Evolutionary conservation across 2,888 invertebrate species (phyloP).

Genomic region (Tillus elongatus): DNA sequence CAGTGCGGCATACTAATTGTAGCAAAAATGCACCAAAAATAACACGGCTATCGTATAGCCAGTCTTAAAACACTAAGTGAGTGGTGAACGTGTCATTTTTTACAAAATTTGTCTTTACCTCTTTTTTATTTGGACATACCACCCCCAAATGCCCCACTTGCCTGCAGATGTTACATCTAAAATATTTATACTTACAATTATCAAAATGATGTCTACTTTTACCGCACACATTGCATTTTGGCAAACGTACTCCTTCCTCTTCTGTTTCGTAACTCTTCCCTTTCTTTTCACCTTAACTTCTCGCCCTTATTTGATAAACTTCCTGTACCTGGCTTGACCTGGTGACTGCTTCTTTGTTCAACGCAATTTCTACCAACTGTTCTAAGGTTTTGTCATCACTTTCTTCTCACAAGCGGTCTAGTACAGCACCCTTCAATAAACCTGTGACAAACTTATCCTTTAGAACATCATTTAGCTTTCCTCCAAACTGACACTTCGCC

Average conservation of each 20-base stretch:
- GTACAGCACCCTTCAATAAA: not conserved
- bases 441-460: not conserved
- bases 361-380: no score
- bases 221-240: no score
- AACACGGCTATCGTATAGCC: no score
- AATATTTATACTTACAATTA: not conserved
- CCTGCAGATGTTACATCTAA: not conserved
- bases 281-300: not conserved
- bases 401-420: constrained; percentile 1
- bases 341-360: no score
- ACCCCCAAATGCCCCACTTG: not conserved
- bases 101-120: constrained; percentile 3
- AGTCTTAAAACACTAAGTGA: not conserved
- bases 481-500: not conserved
- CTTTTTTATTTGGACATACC: no score
- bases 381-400: not conserved
- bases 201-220: not conserved
- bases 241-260: no score
- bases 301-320: no score
- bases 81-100: not conserved
- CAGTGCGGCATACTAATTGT: no score
- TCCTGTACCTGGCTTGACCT: no score
- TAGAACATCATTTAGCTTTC: not conserved
- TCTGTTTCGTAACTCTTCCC: not conserved
- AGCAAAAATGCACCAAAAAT: no score